These are phyloP conservation scores for Tachycineta bicolor DNA, from an alignment of 2,113 vertebrate species.

Conservation along the genomic window DNA sequence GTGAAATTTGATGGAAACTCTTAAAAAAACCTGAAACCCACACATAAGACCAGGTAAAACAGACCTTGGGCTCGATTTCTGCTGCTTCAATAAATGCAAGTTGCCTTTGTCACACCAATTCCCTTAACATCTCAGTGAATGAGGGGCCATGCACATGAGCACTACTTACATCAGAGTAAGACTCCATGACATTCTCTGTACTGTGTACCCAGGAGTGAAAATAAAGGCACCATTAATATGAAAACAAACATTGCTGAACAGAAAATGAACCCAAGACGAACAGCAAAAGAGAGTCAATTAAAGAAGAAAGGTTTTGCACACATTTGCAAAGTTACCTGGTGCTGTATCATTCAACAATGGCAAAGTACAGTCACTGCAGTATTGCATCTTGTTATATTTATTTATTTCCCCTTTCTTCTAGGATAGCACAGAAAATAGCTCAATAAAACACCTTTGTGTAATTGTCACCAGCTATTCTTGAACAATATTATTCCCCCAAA, in stretches of 20 bases:
- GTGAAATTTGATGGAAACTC: background rate
- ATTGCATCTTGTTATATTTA: background rate
- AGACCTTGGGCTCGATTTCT: background rate
- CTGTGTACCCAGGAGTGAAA: background rate
- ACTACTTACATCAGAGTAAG: background rate
- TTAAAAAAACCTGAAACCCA: background rate
- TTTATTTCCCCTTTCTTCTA: background rate
- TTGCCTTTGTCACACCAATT: background rate
- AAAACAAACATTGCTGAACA: background rate
- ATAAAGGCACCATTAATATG: background rate
- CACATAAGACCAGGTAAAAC: background rate
- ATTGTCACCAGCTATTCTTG: slow-evolving; percentile 11
- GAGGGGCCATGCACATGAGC: background rate
- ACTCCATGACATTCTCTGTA: too few species aligned
- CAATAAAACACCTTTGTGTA: background rate
- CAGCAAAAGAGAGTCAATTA: background rate
- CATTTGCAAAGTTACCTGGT: background rate
- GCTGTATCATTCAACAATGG: background rate
- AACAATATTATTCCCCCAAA: background rate
- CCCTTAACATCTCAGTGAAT: background rate
- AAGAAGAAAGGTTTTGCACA: background rate
- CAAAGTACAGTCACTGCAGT: background rate
- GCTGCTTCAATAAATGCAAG: background rate
- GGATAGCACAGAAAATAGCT: slow-evolving; percentile 9
- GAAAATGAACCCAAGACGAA: slow-evolving; percentile 7